Evolutionary conservation across 2,888 invertebrate genomes (phyloP), one percentile per base, ranked within the genome.

Genomic region (Drosophila rubida): DNA sequence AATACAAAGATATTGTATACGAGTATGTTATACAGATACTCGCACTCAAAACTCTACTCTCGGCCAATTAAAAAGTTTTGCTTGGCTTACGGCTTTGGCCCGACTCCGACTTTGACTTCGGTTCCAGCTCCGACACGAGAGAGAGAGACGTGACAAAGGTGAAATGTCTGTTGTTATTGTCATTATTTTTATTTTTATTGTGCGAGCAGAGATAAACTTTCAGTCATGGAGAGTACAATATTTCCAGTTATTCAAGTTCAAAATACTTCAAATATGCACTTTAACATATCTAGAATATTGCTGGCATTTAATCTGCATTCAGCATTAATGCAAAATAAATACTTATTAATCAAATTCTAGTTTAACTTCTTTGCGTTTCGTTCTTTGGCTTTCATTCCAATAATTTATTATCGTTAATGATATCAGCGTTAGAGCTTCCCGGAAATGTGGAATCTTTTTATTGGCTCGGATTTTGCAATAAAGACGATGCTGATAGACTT

Each of bases 51-150:
- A 41, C 32, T 32, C 32, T 42, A 4, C 41, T 30, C 49, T 49
- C 44, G 35, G 68, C 59, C 80, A 72, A 80, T 79, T 86, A 82
- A 80, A 80, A 82, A 86, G 64, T 75, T 83, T 72, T 70, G 72
- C 64, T 64, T 72, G 48, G 48, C 44, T 68, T 78, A 68, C 63
- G 46, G 44, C 64, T 50, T 27, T 35, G 41, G 46, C 42, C 51
- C 51, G 32, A 32, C 11, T 25, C 25, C 7, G 32, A 32, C n/a
- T 32, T 11, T 32, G 32, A 4, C 32, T 32, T 32, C 37, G 14
- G 37, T 22, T 32, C 22, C 35, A 49, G 49, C 11, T 32, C 16
- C 48, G 7, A 19, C 1, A 14, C 37, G 35, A 51, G 9, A 48
- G 49, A n/a, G 35, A 55, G 57, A 60, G 60, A 79, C 83, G 87